Evolutionary conservation across 2,797 vertebrate genomes (phyloP).

Genomic region (Poeciliopsis presidionis): DNA sequence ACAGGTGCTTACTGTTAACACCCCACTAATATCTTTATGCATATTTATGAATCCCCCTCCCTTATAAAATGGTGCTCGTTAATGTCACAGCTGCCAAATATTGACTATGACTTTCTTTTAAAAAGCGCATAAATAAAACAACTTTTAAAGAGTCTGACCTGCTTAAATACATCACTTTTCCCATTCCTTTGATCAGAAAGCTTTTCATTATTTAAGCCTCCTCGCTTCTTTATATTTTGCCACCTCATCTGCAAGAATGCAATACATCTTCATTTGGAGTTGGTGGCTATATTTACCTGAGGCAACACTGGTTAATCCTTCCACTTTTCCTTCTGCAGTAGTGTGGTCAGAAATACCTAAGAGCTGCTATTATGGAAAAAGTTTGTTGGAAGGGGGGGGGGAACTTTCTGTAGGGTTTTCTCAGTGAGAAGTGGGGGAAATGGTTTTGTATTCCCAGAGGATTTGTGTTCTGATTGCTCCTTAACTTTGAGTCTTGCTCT

Average conservation of each 20-base stretch:
- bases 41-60: conserved; percentile 94
- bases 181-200: conserved; percentile 77
- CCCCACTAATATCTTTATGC: conserved; percentile 96
- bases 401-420: conserved; percentile 74
- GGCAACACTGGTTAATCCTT: conserved; percentile 42
- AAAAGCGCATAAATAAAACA: conserved; percentile 95
- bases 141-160: conserved; percentile 89
- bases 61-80: conserved; percentile 91
- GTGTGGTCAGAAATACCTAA: conserved; percentile 58
- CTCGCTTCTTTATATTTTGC: conserved; percentile 60
- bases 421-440: conserved; percentile 72
- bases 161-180: conserved; percentile 84
- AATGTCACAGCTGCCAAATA: conserved; percentile 96
- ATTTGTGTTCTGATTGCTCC: conserved; percentile 77
- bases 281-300: conserved; percentile 60
- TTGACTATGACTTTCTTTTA: conserved; percentile 83
- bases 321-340: conserved; percentile 32
- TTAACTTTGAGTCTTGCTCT: conserved; percentile 70
- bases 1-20: conserved; percentile 97
- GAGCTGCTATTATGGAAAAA: conserved; percentile 66
- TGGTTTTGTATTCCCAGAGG: conserved; percentile 74
- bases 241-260: conserved; percentile 68
- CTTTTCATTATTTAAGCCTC: conserved; percentile 76
- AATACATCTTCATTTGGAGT: conserved; percentile 75
- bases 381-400: conserved; percentile 49